A percentile compares a stretch with the other conserved stretches of the same genome.
Conservation (phyloP, 2,113 vertebrate species). For the Callipepla squamata region DNA sequence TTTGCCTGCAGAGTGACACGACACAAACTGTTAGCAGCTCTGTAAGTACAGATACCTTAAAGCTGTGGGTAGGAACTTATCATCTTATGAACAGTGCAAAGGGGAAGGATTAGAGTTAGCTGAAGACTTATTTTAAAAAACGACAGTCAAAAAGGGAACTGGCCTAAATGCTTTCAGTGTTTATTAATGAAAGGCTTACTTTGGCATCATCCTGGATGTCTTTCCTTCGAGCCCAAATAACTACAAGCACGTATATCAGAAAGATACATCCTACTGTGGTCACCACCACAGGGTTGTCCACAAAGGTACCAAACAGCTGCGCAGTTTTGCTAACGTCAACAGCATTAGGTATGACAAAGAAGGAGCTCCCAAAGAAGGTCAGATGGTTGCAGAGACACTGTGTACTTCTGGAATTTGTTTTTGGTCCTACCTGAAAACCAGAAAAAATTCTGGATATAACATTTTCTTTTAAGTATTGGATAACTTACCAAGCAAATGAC, state of each 20-base stretch:
- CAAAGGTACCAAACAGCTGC: slow-evolving; percentile 90
- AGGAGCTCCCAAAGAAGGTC: slow-evolving; percentile 93
- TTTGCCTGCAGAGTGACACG: slow-evolving; percentile 80
- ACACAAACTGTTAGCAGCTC: background rate
- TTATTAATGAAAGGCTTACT: slow-evolving; percentile 73
- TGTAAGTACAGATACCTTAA: background rate
- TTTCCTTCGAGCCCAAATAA: slow-evolving; percentile 91
- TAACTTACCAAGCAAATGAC: background rate
- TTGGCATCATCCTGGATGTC: slow-evolving; percentile 90
- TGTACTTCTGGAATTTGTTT: slow-evolving; percentile 79
- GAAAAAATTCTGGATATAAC: background rate
- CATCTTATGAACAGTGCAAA: background rate
- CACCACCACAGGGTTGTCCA: slow-evolving; percentile 91
- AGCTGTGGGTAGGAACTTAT: background rate
- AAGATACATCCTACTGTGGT: slow-evolving; percentile 89
- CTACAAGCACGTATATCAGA: slow-evolving; percentile 82
- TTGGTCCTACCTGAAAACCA: slow-evolving; percentile 86
- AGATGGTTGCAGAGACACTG: slow-evolving; percentile 94
- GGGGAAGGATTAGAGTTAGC: background rate
- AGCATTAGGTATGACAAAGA: slow-evolving; percentile 90
- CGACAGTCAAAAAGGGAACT: background rate
- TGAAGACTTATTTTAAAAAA: background rate
- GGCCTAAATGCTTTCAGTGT: background rate
- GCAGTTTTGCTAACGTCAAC: slow-evolving; percentile 85
- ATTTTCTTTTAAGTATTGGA: background rate